Evolutionary conservation across 2,888 invertebrate genomes (phyloP).

Genomic region (Dryocosmus kuriphilus): DNA sequence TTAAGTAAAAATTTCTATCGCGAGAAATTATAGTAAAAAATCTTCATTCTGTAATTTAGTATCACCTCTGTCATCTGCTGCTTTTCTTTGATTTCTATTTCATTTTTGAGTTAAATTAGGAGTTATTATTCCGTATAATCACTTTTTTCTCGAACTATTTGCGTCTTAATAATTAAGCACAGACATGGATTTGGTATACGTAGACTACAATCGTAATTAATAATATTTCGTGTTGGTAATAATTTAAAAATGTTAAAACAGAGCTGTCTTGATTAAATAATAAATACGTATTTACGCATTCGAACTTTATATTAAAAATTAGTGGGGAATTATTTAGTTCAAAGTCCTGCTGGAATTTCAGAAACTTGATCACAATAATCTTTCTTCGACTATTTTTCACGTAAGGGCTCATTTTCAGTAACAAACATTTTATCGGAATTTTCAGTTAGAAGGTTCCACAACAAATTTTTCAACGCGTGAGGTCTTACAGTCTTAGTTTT

Average conservation of each 20-base stretch:
- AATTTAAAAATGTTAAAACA: constrained; percentile 10
- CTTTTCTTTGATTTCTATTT: neutral
- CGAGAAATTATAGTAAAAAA: neutral
- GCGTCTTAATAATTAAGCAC: neutral
- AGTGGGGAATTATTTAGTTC: neutral
- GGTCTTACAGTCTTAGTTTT: constrained; percentile 22
- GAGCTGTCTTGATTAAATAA: constrained; percentile 6
- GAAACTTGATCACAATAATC: neutral
- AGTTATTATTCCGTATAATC: constrained; percentile 6
- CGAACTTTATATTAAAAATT: neutral
- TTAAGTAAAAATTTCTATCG: neutral
- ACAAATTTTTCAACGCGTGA: constrained; percentile 1
- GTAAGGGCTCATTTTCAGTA: neutral
- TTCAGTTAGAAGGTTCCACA: neutral
- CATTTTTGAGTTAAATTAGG: neutral
- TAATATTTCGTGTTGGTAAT: neutral
- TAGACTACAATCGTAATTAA: constrained; percentile 3
- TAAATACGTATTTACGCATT: too few relatives aligned
- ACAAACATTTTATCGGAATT: neutral
- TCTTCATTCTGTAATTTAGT: neutral
- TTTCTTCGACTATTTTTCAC: neutral
- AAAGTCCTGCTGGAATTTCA: neutral
- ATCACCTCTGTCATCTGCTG: neutral
- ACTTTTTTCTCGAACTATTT: constrained; percentile 2
- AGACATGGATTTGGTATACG: constrained; percentile 15